Conservation (phyloP, 2,113 vertebrate species). For the Herpetotheres cachinnans region DNA sequence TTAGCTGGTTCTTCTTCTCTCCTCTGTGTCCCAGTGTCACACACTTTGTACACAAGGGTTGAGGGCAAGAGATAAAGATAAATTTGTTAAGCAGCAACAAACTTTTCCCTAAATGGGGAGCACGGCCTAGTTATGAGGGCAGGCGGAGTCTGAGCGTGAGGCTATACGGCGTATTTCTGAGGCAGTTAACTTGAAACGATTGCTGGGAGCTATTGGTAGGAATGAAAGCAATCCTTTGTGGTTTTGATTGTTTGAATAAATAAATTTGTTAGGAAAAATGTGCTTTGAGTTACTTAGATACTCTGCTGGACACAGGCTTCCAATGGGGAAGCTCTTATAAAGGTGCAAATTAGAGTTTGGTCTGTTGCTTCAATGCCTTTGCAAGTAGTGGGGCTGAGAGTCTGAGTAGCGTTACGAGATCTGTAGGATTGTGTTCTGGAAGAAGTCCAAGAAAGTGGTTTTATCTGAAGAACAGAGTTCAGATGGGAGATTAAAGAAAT, state of each 20-base stretch:
- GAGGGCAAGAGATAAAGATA: not conserved
- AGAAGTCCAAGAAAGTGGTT: conserved; percentile 37
- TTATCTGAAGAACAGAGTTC: conserved; percentile 14
- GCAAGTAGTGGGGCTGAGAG: not conserved
- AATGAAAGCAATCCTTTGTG: not conserved
- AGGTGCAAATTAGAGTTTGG: conserved; percentile 58
- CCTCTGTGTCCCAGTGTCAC: not conserved
- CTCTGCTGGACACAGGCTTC: conserved; percentile 43
- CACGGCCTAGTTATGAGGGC: not conserved
- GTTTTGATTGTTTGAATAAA: conserved; percentile 5
- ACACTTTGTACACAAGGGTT: not conserved
- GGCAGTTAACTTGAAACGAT: not conserved
- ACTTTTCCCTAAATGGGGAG: not conserved
- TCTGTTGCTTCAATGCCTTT: not conserved
- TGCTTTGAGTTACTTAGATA: conserved; percentile 6
- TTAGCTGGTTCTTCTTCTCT: not conserved
- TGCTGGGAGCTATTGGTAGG: not conserved
- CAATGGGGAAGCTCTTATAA: conserved; percentile 48
- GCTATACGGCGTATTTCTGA: not conserved
- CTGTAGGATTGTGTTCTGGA: conserved; percentile 27
- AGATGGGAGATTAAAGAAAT: conserved; percentile 17
- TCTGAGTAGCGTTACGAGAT: not conserved
- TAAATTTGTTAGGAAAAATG: not conserved
- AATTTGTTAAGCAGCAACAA: not conserved
- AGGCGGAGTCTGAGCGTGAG: not conserved